Evolutionary conservation across 2,888 invertebrate genomes (phyloP), one percentile per base, ranked within the genome.

Genomic region (Mesorhabditis sp.): DNA sequence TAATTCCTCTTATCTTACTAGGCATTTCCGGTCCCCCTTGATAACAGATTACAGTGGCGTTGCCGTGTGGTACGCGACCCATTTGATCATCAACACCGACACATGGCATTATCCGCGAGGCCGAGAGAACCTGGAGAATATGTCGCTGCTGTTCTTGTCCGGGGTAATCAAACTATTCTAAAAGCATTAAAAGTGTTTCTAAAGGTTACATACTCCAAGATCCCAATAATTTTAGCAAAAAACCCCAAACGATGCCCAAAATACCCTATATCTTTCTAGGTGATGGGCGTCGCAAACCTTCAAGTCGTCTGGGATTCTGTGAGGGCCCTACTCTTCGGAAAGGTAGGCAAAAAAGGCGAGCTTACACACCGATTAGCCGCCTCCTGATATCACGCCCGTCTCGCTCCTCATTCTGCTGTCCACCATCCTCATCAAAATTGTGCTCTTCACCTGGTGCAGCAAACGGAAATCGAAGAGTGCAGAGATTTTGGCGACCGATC

Each of bases 271-370:
- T 28, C 28, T 2, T 2, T 28, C 28, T 50, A 50, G 0, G 67
- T 75, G 3, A 75, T 75, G 75, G 75, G 75, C 7, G 67, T 71
- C 67, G 72, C 73, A 42, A 73, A 72, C 61, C 45, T 71, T n/a
- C 72, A 66, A 41, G 66, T 75, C 7, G 63, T 75, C n/a, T 68
- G 69, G 42, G 64, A 73, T 50, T 73, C 71, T 3, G 67, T 63
- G 45, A 65, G 10, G 15, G 50, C 69, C 4, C 65, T 75, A 13
- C 43, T 74, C 13, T 45, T 28, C 42, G 45, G 65, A 10, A 62
- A 66, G 28, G 28, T 28, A 28, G 28, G 28, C 28, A 28, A 28
- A 28, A n/a, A 28, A 28, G 28, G 28, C 28, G 28, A 28, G 28
- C 28, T 28, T 28, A 28, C 28, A 28, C 28, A 28, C 28, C 28